Conservation (phyloP, 2,797 vertebrate species). For the Rachycentron canadum region DNA sequence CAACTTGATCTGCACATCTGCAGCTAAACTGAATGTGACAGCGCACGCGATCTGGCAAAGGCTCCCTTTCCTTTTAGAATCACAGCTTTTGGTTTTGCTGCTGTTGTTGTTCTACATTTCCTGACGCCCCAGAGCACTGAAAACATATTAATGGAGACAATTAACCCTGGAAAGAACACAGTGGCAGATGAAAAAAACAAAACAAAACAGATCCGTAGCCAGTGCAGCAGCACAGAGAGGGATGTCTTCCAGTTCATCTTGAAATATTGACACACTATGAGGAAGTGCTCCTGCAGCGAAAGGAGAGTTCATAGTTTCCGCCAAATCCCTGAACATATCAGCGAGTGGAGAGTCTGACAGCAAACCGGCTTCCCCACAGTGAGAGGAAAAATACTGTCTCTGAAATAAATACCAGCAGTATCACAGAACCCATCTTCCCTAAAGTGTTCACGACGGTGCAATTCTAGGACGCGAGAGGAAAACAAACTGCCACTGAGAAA, state of each 20-base stretch:
- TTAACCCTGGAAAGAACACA: slow-evolving; percentile 60
- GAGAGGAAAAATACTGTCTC: slow-evolving; percentile 71
- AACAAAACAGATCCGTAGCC: slow-evolving; percentile 33
- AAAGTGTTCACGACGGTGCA: slow-evolving; percentile 72
- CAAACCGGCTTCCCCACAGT: slow-evolving; percentile 65
- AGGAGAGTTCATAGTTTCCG: slow-evolving; percentile 71
- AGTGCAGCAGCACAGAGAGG: slow-evolving; percentile 23
- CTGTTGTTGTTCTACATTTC: slow-evolving; percentile 55
- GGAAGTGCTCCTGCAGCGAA: slow-evolving; percentile 75
- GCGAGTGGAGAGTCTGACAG: slow-evolving; percentile 71
- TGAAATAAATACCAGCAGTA: slow-evolving; percentile 75
- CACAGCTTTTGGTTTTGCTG: slow-evolving; percentile 47
- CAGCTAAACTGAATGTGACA: slow-evolving; percentile 64
- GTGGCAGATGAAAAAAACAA: slow-evolving; percentile 41
- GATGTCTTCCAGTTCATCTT: slow-evolving; percentile 59
- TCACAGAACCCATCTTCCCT: slow-evolving; percentile 68
- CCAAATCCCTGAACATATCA: slow-evolving; percentile 57
- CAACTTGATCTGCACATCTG: slow-evolving; percentile 69
- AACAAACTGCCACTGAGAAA: slow-evolving; percentile 69
- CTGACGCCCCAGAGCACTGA: slow-evolving; percentile 49
- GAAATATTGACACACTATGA: slow-evolving; percentile 72
- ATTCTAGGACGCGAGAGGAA: slow-evolving; percentile 57
- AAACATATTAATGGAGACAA: slow-evolving; percentile 70
- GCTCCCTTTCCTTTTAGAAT: slow-evolving; percentile 44
- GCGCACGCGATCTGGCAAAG: slow-evolving; percentile 35